Base-by-base conservation (phyloP, 2,797 vertebrate genomes). In the Tangara arthus region DNA sequence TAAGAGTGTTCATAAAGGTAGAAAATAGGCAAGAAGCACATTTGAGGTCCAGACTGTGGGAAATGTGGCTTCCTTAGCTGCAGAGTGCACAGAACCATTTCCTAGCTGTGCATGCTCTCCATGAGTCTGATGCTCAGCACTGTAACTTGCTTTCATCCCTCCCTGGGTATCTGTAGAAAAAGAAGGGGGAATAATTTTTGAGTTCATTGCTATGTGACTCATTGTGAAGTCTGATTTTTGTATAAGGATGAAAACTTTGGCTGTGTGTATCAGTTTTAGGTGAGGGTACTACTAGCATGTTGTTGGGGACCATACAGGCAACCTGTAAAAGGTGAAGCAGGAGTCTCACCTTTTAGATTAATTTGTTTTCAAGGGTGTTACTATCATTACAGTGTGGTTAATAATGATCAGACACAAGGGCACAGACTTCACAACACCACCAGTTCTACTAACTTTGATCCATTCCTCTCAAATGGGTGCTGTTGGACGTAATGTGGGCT, bases 81-180 rank as follows among this genome's bases (percentile, higher is more conserved):
- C 34, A 56, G 64, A 11, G 32, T 6, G 1, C 19, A 20, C 3
- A 49, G 60, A 78, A 39, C 53, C 7, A 4, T 91, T 78, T 86
- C 39, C 53, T 90, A 69, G 46, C 50, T 84, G 19, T 0, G 0
- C 0, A 0, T 28, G 28, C 3, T 87, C 23, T 86, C 37, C 6
- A 0, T 22, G 42, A 78, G 15, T 46, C 4, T 8, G 21, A 59
- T 82, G 32, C n/a, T 75, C 35, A 69, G 39, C 44, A 30, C 16
- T 44, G 52, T 55, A 71, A 75, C 73, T 63, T 39, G 27, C n/a
- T 83, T 90, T 24, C 34, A 26, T 81, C 12, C 15, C 4, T 76
- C 22, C 11, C 27, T 46, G 32, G 5, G 3, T 39, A 68, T 30
- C 57, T 83, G 24, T 52, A 34, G 42, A 55, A 61, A 42, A 75